Evolutionary conservation across 2,888 invertebrate genomes (phyloP).

Genomic region (Automeris io): DNA sequence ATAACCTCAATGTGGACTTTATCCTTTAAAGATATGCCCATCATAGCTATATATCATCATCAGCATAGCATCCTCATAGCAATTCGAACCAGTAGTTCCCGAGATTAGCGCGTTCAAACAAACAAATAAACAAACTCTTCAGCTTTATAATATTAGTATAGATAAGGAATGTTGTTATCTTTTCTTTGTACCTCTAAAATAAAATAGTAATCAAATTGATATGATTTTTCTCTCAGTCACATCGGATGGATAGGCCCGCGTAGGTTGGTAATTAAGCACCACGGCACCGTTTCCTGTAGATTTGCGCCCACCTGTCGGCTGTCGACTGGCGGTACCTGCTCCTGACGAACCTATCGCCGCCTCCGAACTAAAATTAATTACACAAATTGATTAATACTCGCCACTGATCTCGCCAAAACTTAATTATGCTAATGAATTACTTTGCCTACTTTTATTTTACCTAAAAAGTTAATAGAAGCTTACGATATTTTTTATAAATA

Average conservation of each 20-base stretch:
- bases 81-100: too few species aligned
- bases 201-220: conserved; percentile 17
- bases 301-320: conserved; percentile 66
- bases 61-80: too few species aligned
- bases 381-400: conserved; percentile 63
- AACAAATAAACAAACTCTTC: too few species aligned
- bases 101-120: too few species aligned
- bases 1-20: too few species aligned
- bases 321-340: conserved; percentile 38
- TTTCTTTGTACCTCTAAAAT: too few species aligned
- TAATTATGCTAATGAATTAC: conserved; percentile 51
- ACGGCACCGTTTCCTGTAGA: conserved; percentile 66
- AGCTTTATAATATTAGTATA: too few species aligned
- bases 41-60: too few species aligned
- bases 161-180: too few species aligned
- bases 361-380: conserved; percentile 63
- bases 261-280: conserved; percentile 52
- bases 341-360: conserved; percentile 61
- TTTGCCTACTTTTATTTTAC: conserved; percentile 38
- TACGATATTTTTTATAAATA: too few species aligned
- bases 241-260: conserved; percentile 35
- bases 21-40: too few species aligned
- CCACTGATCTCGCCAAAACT: conserved; percentile 41
- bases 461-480: too few species aligned
- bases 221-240: conserved; percentile 12